Evolutionary conservation across 2,888 invertebrate species (phyloP).

Genomic region (Bombylius major): DNA sequence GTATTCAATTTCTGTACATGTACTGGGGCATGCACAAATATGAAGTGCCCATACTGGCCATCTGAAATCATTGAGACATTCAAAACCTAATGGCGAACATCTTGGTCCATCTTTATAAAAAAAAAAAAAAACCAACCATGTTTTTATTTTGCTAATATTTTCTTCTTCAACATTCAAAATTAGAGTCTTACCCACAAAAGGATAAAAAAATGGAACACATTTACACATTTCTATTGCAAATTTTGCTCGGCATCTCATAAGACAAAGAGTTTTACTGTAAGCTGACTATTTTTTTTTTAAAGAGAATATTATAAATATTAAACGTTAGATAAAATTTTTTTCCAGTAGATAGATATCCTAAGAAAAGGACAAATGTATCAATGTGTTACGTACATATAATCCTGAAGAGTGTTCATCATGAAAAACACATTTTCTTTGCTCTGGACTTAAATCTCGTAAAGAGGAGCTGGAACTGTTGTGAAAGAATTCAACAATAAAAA

Average conservation of each 20-base stretch:
- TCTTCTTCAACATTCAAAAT: too few species aligned
- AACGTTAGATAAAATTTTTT: background rate
- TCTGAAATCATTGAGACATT: conserved; percentile 29
- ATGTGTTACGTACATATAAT: conserved; percentile 25
- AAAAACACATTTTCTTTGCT: conserved; percentile 42
- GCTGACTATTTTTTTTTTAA: conserved; percentile 18
- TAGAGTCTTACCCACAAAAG: conserved; percentile 26
- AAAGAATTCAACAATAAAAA: too few species aligned
- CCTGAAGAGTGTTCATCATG: conserved; percentile 37
- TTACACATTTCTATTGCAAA: conserved; percentile 41
- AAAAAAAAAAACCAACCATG: background rate
- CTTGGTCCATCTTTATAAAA: conserved; percentile 24
- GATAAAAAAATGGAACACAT: conserved; percentile 45
- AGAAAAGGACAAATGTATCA: too few species aligned
- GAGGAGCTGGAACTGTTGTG: conserved; percentile 1
- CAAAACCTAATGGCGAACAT: conserved; percentile 30
- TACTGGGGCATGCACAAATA: conserved; percentile 21
- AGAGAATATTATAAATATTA: background rate
- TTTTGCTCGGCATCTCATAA: conserved; percentile 38
- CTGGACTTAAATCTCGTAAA: conserved; percentile 32
- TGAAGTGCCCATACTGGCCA: conserved; percentile 32
- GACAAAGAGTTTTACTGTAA: conserved; percentile 29
- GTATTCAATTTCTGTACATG: conserved; percentile 22
- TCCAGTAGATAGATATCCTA: too few species aligned
- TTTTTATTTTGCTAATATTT: background rate